Evolutionary conservation across 2,797 vertebrate genomes (phyloP).

Genomic region (Lithobates sylvaticus): DNA sequence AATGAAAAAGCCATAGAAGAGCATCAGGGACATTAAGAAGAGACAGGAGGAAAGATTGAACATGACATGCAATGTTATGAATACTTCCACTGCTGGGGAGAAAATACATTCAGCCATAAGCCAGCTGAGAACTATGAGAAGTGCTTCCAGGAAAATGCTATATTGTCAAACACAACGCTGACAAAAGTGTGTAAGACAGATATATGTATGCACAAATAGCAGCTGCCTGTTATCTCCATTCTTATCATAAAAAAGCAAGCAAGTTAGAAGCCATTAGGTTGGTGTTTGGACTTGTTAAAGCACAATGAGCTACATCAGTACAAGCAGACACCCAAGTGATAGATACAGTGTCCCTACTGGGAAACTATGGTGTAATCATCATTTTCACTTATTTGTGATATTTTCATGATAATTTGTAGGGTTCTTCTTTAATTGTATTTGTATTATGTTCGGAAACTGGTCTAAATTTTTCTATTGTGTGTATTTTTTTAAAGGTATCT

Average conservation of each 20-base stretch:
- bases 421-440: too few species aligned
- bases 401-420: background rate
- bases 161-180: background rate
- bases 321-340: background rate
- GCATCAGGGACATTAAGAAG: background rate
- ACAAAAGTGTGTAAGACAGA: background rate
- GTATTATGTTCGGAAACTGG: too few species aligned
- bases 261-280: background rate
- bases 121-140: constrained; percentile 6
- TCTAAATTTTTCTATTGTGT: too few species aligned
- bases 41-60: constrained; percentile 12
- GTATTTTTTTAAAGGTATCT: too few species aligned
- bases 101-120: constrained; percentile 20
- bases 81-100: constrained; percentile 9
- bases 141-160: background rate
- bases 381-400: background rate
- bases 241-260: background rate
- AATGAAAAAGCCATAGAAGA: background rate
- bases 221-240: constrained; percentile 5
- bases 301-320: background rate
- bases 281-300: background rate
- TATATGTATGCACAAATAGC: background rate
- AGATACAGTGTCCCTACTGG: background rate
- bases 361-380: background rate
- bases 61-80: constrained; percentile 16